Base-by-base conservation (phyloP, 37 sponge, comb jelly and placozoan species). In the Crambe crambe region DNA sequence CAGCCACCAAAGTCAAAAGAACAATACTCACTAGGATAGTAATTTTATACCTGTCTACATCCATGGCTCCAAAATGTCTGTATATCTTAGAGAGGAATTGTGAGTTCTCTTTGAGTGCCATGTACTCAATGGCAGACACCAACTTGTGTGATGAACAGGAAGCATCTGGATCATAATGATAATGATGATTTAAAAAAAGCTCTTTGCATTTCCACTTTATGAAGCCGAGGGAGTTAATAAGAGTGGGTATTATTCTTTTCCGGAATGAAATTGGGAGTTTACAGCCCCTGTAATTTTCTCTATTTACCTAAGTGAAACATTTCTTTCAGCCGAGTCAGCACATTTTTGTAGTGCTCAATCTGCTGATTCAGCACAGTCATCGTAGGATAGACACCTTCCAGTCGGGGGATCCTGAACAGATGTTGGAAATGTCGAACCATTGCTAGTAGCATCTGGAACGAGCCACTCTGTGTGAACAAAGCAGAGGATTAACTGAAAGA, bases 391-490 rank as follows among this genome's bases (percentile, higher is more conserved):
- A 90, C 83, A 56, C 91, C 91, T 37, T 56, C 56, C 40, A 71
- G 38, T 9, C 62, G 37, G 51, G 42, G 56, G 43, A 90, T 77
- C 39, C 71, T 73, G 80, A 90, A 90, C 83, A 85, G 57, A 18
- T 81, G 78, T 67, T 89, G 89, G 31, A 83, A 83, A 76, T 89
- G 84, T 30, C 58, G 39, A 29, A 89, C 80, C 89, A 89, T 80
- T 59, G 68, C 80, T 40, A 68, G 39, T 22, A 76, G 29, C 35
- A 56, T 26, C 56, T 80, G 70, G 21, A 26, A 32, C 35, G 72
- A 72, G 18, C 70, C 2, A 22, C 37, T 36, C 41, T 70, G 70
- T 8, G 34, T 9, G 63, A 6, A 68, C 51, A 47, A 47, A 47
- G 51, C 6, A 47, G 12, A 47, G 12, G 51, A 47, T 47, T 12